Percentiles rank a stretch among this genome's conserved stretches.
Conservation (phyloP, 2,797 vertebrate species). For the Decapterus maruadsi region DNA sequence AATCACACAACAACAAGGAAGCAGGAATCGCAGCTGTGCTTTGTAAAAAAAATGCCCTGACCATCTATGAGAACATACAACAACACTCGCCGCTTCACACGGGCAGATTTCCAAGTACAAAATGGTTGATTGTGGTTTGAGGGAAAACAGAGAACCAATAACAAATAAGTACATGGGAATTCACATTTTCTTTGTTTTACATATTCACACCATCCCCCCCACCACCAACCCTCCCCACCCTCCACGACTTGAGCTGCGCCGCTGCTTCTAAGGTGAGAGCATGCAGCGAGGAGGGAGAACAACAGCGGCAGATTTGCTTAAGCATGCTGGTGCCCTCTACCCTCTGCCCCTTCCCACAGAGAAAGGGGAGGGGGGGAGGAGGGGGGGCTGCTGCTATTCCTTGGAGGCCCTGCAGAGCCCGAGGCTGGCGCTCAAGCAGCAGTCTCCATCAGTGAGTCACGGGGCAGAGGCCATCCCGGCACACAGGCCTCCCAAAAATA, state of each 20-base stretch:
- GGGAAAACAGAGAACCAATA: slow-evolving; percentile 82
- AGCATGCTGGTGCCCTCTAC: slow-evolving; percentile 86
- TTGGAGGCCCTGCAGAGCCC: slow-evolving; percentile 81
- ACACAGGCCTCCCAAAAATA: slow-evolving; percentile 89
- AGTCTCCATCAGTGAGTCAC: slow-evolving; percentile 89
- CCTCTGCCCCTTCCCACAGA: slow-evolving; percentile 86
- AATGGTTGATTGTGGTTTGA: slow-evolving; percentile 83
- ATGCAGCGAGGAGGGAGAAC: slow-evolving; percentile 80
- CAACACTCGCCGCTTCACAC: slow-evolving; percentile 73
- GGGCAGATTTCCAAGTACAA: slow-evolving; percentile 81
- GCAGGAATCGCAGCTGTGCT: slow-evolving; percentile 79
- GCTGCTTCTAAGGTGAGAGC: slow-evolving; percentile 82
- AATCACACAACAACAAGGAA: slow-evolving; percentile 76
- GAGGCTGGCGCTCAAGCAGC: slow-evolving; percentile 83
- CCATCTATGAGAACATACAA: slow-evolving; percentile 73
- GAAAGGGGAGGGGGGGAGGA: slow-evolving; percentile 41
- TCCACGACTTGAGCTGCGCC: slow-evolving; percentile 67
- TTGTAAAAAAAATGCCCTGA: slow-evolving; percentile 78
- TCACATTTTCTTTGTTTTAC: slow-evolving; percentile 84
- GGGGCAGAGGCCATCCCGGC: slow-evolving; percentile 88
- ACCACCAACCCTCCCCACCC: slow-evolving; percentile 32
- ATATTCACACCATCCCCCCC: slow-evolving; percentile 76
- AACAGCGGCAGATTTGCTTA: slow-evolving; percentile 85
- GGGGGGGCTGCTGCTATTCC: slow-evolving; percentile 69
- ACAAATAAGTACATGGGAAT: slow-evolving; percentile 85